Base-by-base conservation (phyloP, 2,888 invertebrate species). In the Cetonia aurata region DNA sequence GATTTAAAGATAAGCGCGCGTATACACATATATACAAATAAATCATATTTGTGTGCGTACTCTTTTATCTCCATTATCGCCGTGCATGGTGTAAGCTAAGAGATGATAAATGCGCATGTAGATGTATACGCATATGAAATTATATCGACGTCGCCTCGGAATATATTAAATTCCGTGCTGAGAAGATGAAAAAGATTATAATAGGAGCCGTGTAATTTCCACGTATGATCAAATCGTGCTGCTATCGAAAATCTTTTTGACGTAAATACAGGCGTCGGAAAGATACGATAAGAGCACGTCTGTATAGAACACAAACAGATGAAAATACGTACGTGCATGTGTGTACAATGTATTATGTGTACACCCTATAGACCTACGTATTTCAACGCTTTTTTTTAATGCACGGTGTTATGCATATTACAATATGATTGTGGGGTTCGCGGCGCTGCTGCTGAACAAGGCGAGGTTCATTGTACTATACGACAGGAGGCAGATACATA, bases 401-500 rank as follows among this genome's bases (percentile, higher is more conserved):
- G 62, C 31, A 59, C 59, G 10, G 25, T 19, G 44, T 44, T 19
- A 59, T 44, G 44, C 62, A 62, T 31, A 62, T 62, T 62, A 48
- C 62, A 62, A 62, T 62, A 62, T 50, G 62, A 62, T 62, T 62
- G 62, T 62, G 59, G 59, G 59, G 46, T 44, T 59, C 44, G 44
- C 59, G 59, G 17, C 44, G 17, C 48, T 48, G 62, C 62, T 15
- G 37, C 25, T 62, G 62, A 62, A 62, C 62, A 62, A 60, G 60
- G 46, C 60, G 46, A 46, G 48, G 62, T 62, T 62, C 62, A 62
- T 62, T 62, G 62, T 62, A 13, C 62, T 50, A 12, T 56, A 50
- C 62, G 48, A 33, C 62, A 62, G 62, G 62, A 62, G 62, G 62
- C 62, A 48, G 48, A 62, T 62, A 48, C 48, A 62, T 62, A 62